Percentiles rank a stretch among this genome's conserved stretches.
Evolutionary conservation across 1,140 invertebrate genomes (phyloP).

Genomic region (Scaptomyza montana): DNA sequence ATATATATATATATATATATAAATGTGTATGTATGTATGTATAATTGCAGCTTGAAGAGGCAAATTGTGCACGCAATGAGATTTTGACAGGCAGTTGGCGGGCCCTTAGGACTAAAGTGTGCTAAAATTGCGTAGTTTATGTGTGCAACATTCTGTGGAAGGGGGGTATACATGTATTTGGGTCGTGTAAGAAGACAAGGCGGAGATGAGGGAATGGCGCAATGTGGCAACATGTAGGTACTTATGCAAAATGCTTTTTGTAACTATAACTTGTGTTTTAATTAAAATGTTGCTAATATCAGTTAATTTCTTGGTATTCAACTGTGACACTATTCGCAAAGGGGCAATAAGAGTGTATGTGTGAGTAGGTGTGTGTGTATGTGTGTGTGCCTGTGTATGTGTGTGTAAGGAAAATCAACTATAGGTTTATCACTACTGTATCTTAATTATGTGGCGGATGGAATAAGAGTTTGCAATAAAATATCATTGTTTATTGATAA

Average conservation of each 20-base stretch:
- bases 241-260: conserved; percentile 71
- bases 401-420: not conserved
- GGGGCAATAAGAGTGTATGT: not conserved
- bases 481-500: conserved; percentile 13
- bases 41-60: conserved; percentile 62
- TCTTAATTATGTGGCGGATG: conserved; percentile 50
- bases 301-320: conserved; percentile 72
- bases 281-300: conserved; percentile 77
- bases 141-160: not conserved
- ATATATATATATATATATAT: too few species aligned
- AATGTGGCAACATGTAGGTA: conserved; percentile 76
- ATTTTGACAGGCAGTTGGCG: conserved; percentile 70
- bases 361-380: not conserved
- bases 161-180: conserved; percentile 8
- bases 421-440: conserved; percentile 43
- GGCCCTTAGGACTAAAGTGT: conserved; percentile 51
- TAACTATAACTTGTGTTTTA: conserved; percentile 69
- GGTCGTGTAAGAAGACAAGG: not conserved
- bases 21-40: not conserved
- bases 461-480: conserved; percentile 25
- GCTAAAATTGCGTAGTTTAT: conserved; percentile 76
- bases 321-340: conserved; percentile 50
- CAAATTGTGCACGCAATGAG: conserved; percentile 53
- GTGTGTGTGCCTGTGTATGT: too few species aligned
- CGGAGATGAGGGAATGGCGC: conserved; percentile 39